Evolutionary conservation across 2,888 invertebrate genomes (phyloP).

Genomic region (Autographa pulchrina): DNA sequence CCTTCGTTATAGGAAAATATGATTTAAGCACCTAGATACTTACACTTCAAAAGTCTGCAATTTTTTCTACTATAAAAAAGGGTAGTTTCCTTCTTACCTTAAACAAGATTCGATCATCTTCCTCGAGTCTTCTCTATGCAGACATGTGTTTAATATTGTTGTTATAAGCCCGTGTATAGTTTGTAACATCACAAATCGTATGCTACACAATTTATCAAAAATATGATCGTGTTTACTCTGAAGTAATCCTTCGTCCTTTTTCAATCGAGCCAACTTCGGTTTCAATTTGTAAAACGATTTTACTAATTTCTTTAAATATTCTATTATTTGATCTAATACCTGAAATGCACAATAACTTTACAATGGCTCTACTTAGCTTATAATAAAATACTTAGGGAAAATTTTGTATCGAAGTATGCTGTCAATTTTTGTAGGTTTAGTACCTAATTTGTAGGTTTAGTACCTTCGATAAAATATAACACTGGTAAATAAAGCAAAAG

Average conservation of each 20-base stretch:
- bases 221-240: constrained; percentile 86
- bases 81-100: constrained; percentile 77
- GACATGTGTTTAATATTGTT: constrained; percentile 86
- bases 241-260: constrained; percentile 79
- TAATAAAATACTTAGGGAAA: too few species aligned
- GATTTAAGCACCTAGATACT: background rate
- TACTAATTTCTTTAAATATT: constrained; percentile 86
- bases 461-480: too few species aligned
- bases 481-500: background rate
- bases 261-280: constrained; percentile 84
- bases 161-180: constrained; percentile 87
- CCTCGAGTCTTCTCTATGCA: constrained; percentile 90
- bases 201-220: constrained; percentile 87
- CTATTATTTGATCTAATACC: constrained; percentile 90
- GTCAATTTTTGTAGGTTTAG: too few species aligned
- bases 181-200: constrained; percentile 88
- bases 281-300: constrained; percentile 88
- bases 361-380: too few species aligned
- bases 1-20: too few species aligned
- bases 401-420: too few species aligned
- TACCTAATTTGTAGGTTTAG: too few species aligned
- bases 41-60: background rate
- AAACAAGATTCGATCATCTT: constrained; percentile 89
- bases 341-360: constrained; percentile 68
- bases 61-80: too few species aligned